Evolutionary conservation across 1,140 invertebrate genomes (phyloP).

Genomic region (Sitophilus oryzae): DNA sequence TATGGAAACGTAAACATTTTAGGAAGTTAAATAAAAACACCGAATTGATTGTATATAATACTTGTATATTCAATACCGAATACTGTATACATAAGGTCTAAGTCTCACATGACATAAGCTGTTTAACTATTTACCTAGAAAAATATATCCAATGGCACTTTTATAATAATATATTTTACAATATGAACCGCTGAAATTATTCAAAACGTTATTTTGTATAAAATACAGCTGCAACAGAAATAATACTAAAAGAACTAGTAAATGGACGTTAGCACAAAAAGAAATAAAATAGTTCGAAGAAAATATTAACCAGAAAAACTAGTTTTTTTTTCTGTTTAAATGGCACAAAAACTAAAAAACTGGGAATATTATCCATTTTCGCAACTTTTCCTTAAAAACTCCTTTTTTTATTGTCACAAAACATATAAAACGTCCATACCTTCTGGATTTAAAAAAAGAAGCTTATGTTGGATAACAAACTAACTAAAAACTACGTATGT

Average conservation of each 20-base stretch:
- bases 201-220: not conserved
- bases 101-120: slow-evolving; percentile 45
- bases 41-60: slow-evolving; percentile 37
- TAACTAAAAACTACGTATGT: slow-evolving; percentile 20
- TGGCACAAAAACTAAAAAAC: slow-evolving; percentile 7
- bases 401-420: too few species aligned
- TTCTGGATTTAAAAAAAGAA: too few species aligned
- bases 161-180: slow-evolving; percentile 42
- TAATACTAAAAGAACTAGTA: not conserved
- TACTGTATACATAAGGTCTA: slow-evolving; percentile 45
- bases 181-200: slow-evolving; percentile 3
- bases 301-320: slow-evolving; percentile 1
- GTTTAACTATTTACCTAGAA: slow-evolving; percentile 43
- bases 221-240: slow-evolving; percentile 14
- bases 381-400: too few species aligned
- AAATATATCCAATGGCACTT: slow-evolving; percentile 45
- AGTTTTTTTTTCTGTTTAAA: not conserved
- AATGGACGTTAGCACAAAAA: not conserved
- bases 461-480: slow-evolving; percentile 2
- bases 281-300: not conserved
- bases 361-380: not conserved
- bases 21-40: slow-evolving; percentile 8
- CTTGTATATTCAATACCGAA: slow-evolving; percentile 44
- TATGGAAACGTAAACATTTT: too few species aligned
- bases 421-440: too few species aligned